Conservation (phyloP, 1,140 invertebrate genomes). For the Penaeus chinensis region DNA sequence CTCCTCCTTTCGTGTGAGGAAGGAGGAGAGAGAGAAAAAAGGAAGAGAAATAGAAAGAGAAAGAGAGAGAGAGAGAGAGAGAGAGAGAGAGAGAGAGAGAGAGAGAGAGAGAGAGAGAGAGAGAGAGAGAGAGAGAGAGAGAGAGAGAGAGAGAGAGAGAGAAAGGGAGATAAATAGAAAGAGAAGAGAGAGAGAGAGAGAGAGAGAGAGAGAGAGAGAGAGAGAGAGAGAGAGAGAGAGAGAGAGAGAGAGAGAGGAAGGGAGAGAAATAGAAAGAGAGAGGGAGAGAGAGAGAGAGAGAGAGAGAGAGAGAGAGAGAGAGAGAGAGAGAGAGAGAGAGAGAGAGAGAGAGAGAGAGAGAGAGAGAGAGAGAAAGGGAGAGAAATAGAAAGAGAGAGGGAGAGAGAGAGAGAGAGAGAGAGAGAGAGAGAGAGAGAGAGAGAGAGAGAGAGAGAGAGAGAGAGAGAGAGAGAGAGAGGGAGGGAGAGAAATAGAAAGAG, state of each 20-base stretch:
- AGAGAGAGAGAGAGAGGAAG: neutral
- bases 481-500: neutral
- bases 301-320: neutral
- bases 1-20: neutral
- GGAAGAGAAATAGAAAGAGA: neutral
- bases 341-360: neutral
- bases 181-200: conserved; percentile 10
- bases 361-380: neutral
- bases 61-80: neutral
- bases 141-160: neutral
- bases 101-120: neutral
- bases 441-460: neutral
- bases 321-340: neutral
- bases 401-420: neutral
- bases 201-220: conserved; percentile 2
- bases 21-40: neutral
- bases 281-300: neutral
- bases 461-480: neutral
- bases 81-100: neutral
- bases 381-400: neutral
- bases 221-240: neutral
- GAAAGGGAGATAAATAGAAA: neutral
- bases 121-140: neutral
- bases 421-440: conserved; percentile 1
- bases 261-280: neutral